Base-by-base conservation (phyloP, 2,113 vertebrate species). In the Hippocampus comes region DNA sequence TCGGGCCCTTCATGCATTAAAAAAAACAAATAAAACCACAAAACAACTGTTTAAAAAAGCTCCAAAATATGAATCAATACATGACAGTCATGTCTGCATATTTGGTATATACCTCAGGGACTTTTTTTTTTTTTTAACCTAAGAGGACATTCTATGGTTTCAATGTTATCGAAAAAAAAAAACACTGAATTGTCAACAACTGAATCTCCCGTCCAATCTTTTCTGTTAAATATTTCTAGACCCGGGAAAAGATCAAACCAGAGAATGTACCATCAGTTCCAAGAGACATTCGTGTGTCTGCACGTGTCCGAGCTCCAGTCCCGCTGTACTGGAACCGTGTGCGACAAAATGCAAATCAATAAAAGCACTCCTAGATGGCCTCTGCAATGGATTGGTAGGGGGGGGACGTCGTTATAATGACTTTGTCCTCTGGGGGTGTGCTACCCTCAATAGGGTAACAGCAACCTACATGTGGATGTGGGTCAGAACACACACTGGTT, bases 401-500 rank as follows among this genome's bases (percentile, higher is more conserved):
- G 72, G 72, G 76, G 79, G 65, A 30, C 70, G 70, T 71, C 60
- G 7, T 71, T 66, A 78, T 87, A 87, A 89, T 87, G 81, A 90
- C 75, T 73, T 66, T 59, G 59, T 76, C 80, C 87, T 83, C 65
- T 76, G 80, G 67, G 82, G 79, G 65, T 67, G 63, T 71, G 82
- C 78, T 53, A 68, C 61, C 76, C 69, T 71, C 67, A 23, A 70
- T 61, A 73, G 57, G 34, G 74, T 75, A 81, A 78, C 59, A 34
- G 7, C 69, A 84, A 57, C 78, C 74, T 79, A 68, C 61, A 86
- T 86, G 46, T 74, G 30, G 74, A 90, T 89, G 73, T 89, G 84
- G 86, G 88, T 91, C 88, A 64, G 9, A 66, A 59, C 25, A 48
- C 57, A 78, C 30, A 73, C 63, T 46, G 41, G 63, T 46, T 42